phyloP scores from a whole-genome alignment of 1,140 invertebrate species.

The Calliopsis andreniformis region DNA sequence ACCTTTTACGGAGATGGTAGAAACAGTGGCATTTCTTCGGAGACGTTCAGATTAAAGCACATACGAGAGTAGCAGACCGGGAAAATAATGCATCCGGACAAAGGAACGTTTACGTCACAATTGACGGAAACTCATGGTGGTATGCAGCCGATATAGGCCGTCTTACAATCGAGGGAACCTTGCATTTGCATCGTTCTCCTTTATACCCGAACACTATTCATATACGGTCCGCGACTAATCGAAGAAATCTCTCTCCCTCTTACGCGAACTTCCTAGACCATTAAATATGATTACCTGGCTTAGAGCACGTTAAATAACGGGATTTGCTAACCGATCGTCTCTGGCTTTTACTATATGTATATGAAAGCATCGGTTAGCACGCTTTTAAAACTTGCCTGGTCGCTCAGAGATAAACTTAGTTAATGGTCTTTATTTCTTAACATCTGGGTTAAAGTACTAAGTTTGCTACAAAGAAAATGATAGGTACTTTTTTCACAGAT shows the following conservation, averaged over 20 bases:
- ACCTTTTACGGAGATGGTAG: neutral
- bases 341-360: neutral
- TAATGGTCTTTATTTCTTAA: slow-evolving; percentile 29
- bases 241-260: slow-evolving; percentile 60
- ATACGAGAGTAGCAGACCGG: neutral
- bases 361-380: slow-evolving; percentile 27
- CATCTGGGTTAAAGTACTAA: too few species aligned
- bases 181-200: slow-evolving; percentile 33
- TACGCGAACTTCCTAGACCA: slow-evolving; percentile 61
- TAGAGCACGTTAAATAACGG: slow-evolving; percentile 56
- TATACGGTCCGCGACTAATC: slow-evolving; percentile 37
- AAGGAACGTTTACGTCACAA: slow-evolving; percentile 44
- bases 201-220: neutral
- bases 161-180: slow-evolving; percentile 13
- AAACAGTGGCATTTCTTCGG: neutral
- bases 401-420: slow-evolving; percentile 18
- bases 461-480: neutral
- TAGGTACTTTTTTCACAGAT: too few species aligned
- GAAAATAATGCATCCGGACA: neutral
- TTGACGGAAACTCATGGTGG: slow-evolving; percentile 33
- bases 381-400: slow-evolving; percentile 43
- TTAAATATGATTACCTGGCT: slow-evolving; percentile 66
- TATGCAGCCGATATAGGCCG: slow-evolving; percentile 22
- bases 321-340: slow-evolving; percentile 52
- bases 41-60: neutral